Percentiles rank a stretch among this genome's conserved stretches.
Evolutionary conservation across 2,888 invertebrate genomes (phyloP).

Genomic region (Mesorhabditis sp.): DNA sequence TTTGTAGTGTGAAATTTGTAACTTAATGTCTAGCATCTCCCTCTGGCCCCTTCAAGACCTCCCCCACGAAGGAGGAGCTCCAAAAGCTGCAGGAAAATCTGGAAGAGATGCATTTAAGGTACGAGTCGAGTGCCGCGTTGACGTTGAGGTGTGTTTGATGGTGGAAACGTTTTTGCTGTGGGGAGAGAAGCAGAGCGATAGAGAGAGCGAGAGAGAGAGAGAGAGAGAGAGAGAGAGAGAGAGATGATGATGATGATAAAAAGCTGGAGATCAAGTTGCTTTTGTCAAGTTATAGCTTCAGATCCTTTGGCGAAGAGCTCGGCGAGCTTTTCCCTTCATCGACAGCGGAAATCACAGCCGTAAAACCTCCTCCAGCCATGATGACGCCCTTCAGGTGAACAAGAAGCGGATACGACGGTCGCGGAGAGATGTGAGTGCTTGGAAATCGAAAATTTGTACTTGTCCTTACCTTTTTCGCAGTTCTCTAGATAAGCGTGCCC

Average conservation of each 20-base stretch:
- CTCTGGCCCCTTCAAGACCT: not conserved
- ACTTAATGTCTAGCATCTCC: not conserved
- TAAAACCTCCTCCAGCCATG: not conserved
- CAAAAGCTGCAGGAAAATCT: conserved; percentile 1
- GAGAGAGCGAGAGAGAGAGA: too few relatives aligned
- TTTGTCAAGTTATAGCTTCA: conserved; percentile 20
- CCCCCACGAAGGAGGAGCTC: not conserved
- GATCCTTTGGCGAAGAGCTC: conserved; percentile 53
- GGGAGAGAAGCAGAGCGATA: too few relatives aligned
- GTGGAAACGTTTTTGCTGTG: too few relatives aligned
- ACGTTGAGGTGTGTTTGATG: not conserved
- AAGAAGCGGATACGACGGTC: not conserved
- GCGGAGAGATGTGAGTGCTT: not conserved
- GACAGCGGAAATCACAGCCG: conserved; percentile 31
- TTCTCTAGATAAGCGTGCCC: too few relatives aligned
- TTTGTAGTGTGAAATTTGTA: not conserved
- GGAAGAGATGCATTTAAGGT: not conserved
- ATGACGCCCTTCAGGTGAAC: not conserved
- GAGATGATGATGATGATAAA: too few relatives aligned
- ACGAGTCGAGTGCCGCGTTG: conserved; percentile 5
- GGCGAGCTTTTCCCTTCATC: conserved; percentile 53
- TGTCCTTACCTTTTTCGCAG: too few relatives aligned
- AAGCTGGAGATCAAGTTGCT: not conserved
- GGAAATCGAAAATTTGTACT: not conserved
- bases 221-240: too few relatives aligned